These are phyloP conservation scores for Rana temporaria DNA, from an alignment of 2,113 vertebrate genomes.

Conservation along the genomic window DNA sequence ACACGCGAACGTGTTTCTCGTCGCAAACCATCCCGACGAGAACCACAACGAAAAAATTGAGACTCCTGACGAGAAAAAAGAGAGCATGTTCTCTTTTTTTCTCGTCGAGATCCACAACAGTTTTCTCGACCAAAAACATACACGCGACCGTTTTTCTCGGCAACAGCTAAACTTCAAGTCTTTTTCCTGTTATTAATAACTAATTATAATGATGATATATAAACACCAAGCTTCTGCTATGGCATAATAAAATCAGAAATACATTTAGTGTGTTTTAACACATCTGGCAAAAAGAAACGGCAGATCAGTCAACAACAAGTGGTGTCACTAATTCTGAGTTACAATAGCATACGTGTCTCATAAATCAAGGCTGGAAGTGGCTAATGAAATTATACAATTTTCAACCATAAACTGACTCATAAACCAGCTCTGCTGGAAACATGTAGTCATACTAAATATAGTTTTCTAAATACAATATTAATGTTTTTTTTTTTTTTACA, in stretches of 20 bases:
- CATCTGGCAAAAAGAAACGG: not conserved
- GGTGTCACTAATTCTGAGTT: not conserved
- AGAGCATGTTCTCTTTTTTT: no score
- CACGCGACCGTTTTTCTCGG: no score
- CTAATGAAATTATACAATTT: not conserved
- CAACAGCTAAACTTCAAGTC: no score
- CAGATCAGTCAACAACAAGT: not conserved
- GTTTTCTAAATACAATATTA: no score
- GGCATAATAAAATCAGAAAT: not conserved
- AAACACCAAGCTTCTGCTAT: not conserved
- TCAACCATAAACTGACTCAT: not conserved
- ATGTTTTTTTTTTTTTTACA: no score
- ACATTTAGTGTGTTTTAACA: not conserved
- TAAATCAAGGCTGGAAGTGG: not conserved
- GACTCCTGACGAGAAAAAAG: no score
- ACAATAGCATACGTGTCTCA: not conserved
- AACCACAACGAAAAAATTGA: no score
- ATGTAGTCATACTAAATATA: not conserved
- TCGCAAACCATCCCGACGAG: no score
- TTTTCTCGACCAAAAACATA: no score
- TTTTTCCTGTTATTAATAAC: no score
- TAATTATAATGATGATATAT: not conserved
- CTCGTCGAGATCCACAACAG: no score
- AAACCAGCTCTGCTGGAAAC: not conserved
- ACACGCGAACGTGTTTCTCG: no score